phyloP scores from a whole-genome alignment of 2,113 vertebrate genomes.

The Montifringilla adamsi region DNA sequence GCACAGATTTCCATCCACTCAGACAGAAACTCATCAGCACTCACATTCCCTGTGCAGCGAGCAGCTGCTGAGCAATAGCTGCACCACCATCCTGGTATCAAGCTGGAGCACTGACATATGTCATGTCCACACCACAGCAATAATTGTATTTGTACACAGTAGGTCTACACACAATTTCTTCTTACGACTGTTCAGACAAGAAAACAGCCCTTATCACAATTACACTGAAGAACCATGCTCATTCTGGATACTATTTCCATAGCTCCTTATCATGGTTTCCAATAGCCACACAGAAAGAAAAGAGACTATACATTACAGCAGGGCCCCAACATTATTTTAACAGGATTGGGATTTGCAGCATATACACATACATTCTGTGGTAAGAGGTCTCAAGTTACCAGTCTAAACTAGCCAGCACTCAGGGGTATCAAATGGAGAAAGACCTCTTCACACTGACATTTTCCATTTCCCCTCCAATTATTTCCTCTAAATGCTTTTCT shows the following conservation, averaged over 20 bases:
- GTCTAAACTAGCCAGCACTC: neutral
- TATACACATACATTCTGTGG: neutral
- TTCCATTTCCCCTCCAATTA: conserved; percentile 33
- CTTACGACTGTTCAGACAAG: neutral
- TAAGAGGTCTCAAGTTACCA: neutral
- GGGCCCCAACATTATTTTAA: neutral
- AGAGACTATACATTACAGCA: neutral
- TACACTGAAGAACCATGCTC: neutral
- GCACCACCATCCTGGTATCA: conserved; percentile 1
- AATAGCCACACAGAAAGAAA: neutral
- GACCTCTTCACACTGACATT: neutral
- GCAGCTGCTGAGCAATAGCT: conserved; percentile 53
- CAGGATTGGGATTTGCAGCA: neutral
- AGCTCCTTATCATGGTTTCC: neutral
- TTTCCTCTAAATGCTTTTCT: conserved; percentile 31
- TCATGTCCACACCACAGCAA: conserved; percentile 18
- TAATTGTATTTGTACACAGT: neutral
- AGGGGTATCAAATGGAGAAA: conserved; percentile 29
- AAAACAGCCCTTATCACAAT: neutral
- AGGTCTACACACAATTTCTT: neutral
- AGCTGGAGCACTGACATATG: conserved; percentile 26
- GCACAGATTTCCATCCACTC: neutral
- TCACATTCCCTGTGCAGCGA: neutral
- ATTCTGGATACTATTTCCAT: neutral
- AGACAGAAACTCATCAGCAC: neutral